A percentile compares a stretch with the other conserved stretches of the same genome.
These are phyloP conservation scores for Drosophila arawakana DNA, from an alignment of 1,140 invertebrate genomes.

Conservation along the genomic window DNA sequence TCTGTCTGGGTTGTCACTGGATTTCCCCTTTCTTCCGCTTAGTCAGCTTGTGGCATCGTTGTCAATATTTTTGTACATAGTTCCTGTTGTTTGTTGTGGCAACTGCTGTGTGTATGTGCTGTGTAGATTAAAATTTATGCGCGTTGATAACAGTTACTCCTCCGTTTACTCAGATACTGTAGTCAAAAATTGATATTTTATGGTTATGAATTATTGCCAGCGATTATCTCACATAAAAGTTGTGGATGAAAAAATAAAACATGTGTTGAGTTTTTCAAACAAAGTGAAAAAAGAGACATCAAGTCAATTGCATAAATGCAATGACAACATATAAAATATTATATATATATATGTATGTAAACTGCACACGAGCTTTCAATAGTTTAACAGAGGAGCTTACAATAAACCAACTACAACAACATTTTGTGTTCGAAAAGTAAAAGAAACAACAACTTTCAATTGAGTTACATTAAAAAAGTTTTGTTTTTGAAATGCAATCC, in stretches of 20 bases:
- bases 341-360: slow-evolving; percentile 25
- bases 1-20: slow-evolving; percentile 57
- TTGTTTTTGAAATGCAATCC: slow-evolving; percentile 45
- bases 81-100: slow-evolving; percentile 51
- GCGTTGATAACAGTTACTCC: slow-evolving; percentile 48
- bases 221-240: slow-evolving; percentile 66
- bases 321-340: slow-evolving; percentile 34
- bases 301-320: slow-evolving; percentile 23
- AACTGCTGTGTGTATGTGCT: slow-evolving; percentile 25
- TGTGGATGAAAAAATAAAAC: slow-evolving; percentile 42
- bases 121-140: slow-evolving; percentile 71
- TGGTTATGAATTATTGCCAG: slow-evolving; percentile 78
- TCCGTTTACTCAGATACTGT: slow-evolving; percentile 48
- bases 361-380: slow-evolving; percentile 28
- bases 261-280: slow-evolving; percentile 9
- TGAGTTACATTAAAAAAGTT: slow-evolving; percentile 45
- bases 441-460: slow-evolving; percentile 29
- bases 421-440: slow-evolving; percentile 7
- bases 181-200: slow-evolving; percentile 81
- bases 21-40: slow-evolving; percentile 15
- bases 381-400: slow-evolving; percentile 17
- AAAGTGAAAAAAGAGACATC: slow-evolving; percentile 2
- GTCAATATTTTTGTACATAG: slow-evolving; percentile 54
- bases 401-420: slow-evolving; percentile 18
- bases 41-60: slow-evolving; percentile 16